Evolutionary conservation across 2,888 invertebrate species (phyloP), one percentile per base, ranked within the genome.

Genomic region (Catocala fraxini): DNA sequence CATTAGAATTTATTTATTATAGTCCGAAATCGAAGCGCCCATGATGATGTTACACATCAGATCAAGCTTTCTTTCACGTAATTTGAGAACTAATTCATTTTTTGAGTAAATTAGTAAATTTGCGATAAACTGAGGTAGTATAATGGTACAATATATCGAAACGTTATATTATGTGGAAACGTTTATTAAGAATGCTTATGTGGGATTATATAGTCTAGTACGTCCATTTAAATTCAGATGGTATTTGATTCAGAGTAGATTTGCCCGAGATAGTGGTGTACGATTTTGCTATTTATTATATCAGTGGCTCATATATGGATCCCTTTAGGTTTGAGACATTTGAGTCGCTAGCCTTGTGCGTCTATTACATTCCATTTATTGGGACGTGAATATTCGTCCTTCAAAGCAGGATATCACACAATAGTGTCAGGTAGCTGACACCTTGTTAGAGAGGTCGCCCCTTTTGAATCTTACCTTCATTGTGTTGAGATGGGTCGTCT

Each of bases 381-480:
- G 86, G 83, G 76, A 83, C 85, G 86, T 85, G 90, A 89, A 90
- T 90, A 89, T 89, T 87, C 87, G 82, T 81, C 85, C 84, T 86
- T 88, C 85, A 87, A 85, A 85, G 85, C 79, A 81, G 84, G 82
- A 85, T 88, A 86, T 87, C 85, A 82, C 85, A 89, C 86, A 90
- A 89, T 89, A 88, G 90, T 90, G 87, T 92, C 91, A 89, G 91
- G 88, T 92, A 88, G 81, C 88, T 83, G 91, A 91, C 90, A 91
- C 92, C 91, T 91, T 89, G 89, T 92, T 92, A 91, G 86, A 82
- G 83, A 84, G 86, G 85, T 82, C 83, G 84, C 74, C 87, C 80
- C 87, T 87, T 89, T 87, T 84, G 87, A 87, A 87, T 85, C 79
- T 84, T 85, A 83, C 86, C 87, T 84, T 86, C 86, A 88, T 89